Evolutionary conservation across 2,888 invertebrate genomes (phyloP), one percentile per base, ranked within the genome.

Genomic region (Aphidoletes aphidimyza): DNA sequence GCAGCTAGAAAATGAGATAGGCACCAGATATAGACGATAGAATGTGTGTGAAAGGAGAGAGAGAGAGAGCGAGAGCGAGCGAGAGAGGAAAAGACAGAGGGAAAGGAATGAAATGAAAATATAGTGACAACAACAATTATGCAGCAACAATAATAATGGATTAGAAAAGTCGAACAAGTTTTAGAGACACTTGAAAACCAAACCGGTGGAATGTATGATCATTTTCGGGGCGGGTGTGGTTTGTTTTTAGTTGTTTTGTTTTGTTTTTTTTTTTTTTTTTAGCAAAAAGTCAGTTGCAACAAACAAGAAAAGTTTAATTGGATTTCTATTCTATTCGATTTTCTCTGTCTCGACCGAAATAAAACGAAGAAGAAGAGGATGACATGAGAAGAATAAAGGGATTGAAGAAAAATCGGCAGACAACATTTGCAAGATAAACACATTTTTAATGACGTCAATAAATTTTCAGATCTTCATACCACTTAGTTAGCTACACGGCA

Each of bases 271-370:
- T 9, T 42, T 42, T 42, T 30, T 30, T 54, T 69, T 69, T 30
- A 69, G 30, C 69, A 69, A n/a, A n/a, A n/a, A 69, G 69, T 69
- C 69, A 14, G 69, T 30, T 69, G 69, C 30, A 69, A 34, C 69
- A 69, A 30, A 69, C 69, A 69, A 69, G 69, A 69, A 69, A 69
- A 69, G 30, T 69, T 69, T 69, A 69, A 69, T 69, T 69, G 69
- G 69, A 69, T 69, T 69, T 69, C 69, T 14, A 69, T 69, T 69
- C 69, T 69, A 34, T 69, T 69, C 69, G 2, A 39, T 11, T 39
- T 11, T 39, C 39, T 39, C 39, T 39, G 5, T 39, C 39, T 39
- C 39, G 5, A n/a, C 14, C 42, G 42, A 42, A 42, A 42, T 42
- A 6, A 42, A 14, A 6, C 6, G 42, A 6, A 42, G 42, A 6